Conservation (phyloP, 2,797 vertebrate species). For the Myripristis jacobus region DNA sequence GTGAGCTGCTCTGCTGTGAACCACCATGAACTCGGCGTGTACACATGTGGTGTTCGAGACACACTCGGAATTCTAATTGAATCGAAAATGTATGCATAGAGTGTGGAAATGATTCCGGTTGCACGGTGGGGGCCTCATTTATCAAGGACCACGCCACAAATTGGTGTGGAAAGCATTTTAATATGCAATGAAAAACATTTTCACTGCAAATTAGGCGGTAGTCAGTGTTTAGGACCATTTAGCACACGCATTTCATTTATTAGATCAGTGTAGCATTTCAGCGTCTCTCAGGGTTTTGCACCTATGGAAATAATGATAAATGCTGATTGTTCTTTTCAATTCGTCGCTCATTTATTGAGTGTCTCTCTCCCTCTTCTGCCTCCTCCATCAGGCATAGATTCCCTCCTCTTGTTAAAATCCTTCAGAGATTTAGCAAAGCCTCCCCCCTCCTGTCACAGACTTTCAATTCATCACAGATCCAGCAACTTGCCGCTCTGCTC, state of each 20-base stretch:
- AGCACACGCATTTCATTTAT: not conserved
- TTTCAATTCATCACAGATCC: slow-evolving; percentile 1
- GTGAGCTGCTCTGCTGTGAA: not conserved
- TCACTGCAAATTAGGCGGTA: not conserved
- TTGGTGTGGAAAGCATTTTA: not conserved
- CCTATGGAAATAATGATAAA: not conserved
- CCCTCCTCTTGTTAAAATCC: not conserved
- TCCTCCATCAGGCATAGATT: not conserved
- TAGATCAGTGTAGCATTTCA: not conserved
- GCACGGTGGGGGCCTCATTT: not conserved
- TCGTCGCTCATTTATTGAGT: not conserved
- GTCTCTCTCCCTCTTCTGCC: not conserved
- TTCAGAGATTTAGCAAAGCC: not conserved
- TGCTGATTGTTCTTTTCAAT: not conserved
- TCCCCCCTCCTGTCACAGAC: not conserved
- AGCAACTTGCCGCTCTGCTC: not conserved
- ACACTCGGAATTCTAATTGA: not conserved
- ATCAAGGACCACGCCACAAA: not conserved
- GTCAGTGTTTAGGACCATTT: not conserved
- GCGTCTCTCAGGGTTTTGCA: not conserved
- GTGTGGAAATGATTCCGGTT: not conserved
- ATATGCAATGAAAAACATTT: slow-evolving; percentile 1
- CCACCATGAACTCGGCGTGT: not conserved
- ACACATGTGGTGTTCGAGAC: not conserved
- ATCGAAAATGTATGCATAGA: not conserved